Base-by-base conservation (phyloP, 2,797 vertebrate species). In the Arremon brunneinucha region DNA sequence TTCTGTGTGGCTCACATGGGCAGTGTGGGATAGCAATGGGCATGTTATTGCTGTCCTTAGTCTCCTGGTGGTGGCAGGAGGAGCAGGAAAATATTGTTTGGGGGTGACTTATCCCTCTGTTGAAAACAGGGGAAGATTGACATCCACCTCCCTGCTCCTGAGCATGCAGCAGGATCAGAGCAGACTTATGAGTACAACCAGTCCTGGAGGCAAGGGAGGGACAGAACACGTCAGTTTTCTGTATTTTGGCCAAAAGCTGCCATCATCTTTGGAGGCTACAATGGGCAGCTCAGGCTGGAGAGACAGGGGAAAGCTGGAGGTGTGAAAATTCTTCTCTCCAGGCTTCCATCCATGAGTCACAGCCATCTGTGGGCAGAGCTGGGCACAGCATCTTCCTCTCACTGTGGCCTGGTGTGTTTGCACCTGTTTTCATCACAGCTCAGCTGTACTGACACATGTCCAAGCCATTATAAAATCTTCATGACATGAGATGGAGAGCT, bases 191-290 rank as follows among this genome's bases (percentile, higher is more conserved):
- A 26, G 50, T 23, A 19, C 67, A 72, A 10, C 18, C 14, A 32
- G 60, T 74, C 32, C 60, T 63, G 39, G 27, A 34, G 52, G 47
- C 24, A 55, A 44, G 52, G 24, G 28, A 50, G 43, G 39, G n/a
- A 57, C 2, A 8, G 56, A 93, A 35, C 52, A 30, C 2, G 1
- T 76, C 35, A 55, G 27, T 39, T 69, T 72, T 72, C 63, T 67
- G 50, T 32, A 26, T 16, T 83, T 84, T 79, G n/a, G 22, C 37
- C 57, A 81, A 90, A 92, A 93, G 52, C 52, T 80, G 12, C 26
- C 9, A 4, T 53, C 26, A 9, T 68, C 63, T 46, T 90, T 1
- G 0, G 12, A 21, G 32, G 14, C 26, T 50, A 3, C 27, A n/a
- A 2, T 18, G 27, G 50, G 30, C 56, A 68, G 32, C 41, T 68